Base-by-base conservation (phyloP, 2,888 invertebrate genomes). In the Nymphalis c-album region DNA sequence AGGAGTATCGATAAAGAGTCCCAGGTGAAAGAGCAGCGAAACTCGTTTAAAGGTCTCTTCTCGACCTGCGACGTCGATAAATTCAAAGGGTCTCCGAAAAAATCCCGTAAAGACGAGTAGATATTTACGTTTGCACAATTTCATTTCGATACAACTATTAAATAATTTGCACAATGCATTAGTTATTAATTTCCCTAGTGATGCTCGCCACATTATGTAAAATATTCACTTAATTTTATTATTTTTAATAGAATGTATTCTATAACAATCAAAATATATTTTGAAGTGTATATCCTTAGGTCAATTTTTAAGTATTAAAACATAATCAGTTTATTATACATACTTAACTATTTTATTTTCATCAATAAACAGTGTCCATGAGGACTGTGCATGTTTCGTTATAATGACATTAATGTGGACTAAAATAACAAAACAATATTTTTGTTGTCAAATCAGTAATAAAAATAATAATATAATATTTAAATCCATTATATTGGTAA, bases 11-110 rank as follows among this genome's bases (percentile, higher is more conserved):
- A 81, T 7, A 90, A 88, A 71, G 90, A 91, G 60, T 79, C 83
- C 2, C 88, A 90, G 73, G 81, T 89, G 2, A 91, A 91, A 73
- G 86, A 87, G 69, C 83, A 86, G 67, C 77, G 74, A 6, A 82
- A 80, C 48, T 78, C 78, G 5, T 89, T 91, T 70, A 78, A 75
- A 20, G 86, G 84, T 1, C 55, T 86, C 17, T 86, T 87, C 71
- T 82, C 90, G 2, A 75, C 81, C 22, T 82, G 82, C 17, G 87
- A 88, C 60, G n/a, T 46, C 35, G 45, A 57, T 57, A 72, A 70
- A 47, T 72, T 79, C n/a, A 85, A 84, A 60, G 76, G 67, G 13
- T 71, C 74, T 3, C 74, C 82, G 4, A 87, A 88, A 74, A 86
- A 86, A 72, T 77, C 79, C 1, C 85, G 87, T n/a, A 80, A 75